Conservation (phyloP, 2,888 invertebrate genomes). For the Chaetogeoica ovagalla region DNA sequence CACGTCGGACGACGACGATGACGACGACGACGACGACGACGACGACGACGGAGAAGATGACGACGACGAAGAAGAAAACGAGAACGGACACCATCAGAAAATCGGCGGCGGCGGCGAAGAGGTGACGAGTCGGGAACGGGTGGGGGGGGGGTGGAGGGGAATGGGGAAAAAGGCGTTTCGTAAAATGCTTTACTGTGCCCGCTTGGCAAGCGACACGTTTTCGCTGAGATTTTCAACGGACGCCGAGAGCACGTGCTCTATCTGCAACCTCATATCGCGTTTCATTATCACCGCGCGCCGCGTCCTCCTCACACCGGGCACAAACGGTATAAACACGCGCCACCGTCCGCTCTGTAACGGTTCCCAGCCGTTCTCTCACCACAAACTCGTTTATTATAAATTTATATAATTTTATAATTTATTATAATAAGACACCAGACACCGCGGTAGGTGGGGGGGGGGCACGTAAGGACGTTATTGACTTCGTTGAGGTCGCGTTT, state of each 20-base stretch:
- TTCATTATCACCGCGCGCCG: constrained; percentile 15
- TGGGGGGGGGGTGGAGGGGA: background rate
- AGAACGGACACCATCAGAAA: constrained; percentile 11
- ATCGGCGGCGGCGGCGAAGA: constrained; percentile 20
- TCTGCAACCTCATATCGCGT: background rate
- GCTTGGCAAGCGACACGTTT: background rate
- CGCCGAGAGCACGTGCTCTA: constrained; percentile 25
- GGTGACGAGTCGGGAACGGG: constrained; percentile 12
- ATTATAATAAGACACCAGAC: too few species aligned
- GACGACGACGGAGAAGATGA: background rate
- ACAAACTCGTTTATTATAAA: too few species aligned
- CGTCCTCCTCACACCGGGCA: background rate
- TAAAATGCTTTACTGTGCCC: too few species aligned
- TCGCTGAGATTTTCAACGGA: constrained; percentile 16
- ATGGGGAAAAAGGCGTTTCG: too few species aligned
- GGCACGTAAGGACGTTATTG: too few species aligned
- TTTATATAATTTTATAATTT: too few species aligned
- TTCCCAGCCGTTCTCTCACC: background rate
- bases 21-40: background rate
- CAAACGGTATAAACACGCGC: background rate
- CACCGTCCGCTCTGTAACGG: background rate
- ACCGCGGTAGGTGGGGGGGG: too few species aligned
- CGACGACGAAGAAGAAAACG: constrained; percentile 3
- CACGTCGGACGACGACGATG: background rate
- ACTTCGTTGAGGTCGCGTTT: too few species aligned